Percentiles rank a stretch among this genome's conserved stretches.
Evolutionary conservation across 2,888 invertebrate genomes (phyloP).

Genomic region (Chromoteleia sp.): DNA sequence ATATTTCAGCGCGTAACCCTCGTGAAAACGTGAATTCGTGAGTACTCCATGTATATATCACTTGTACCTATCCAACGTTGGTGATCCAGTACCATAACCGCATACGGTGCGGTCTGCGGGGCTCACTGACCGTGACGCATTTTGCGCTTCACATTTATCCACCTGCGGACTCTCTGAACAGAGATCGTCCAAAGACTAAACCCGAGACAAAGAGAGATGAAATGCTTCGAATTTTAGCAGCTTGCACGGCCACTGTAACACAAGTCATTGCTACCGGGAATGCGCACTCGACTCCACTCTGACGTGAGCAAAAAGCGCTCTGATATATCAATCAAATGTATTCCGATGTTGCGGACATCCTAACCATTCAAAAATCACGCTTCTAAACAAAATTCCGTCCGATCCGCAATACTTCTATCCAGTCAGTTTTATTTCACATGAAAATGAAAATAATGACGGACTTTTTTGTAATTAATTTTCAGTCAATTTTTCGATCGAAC

Average conservation of each 20-base stretch:
- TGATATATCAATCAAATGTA: conserved; percentile 53
- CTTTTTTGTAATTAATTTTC: too few relatives aligned
- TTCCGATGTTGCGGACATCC: conserved; percentile 14
- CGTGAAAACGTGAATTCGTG: conserved; percentile 73
- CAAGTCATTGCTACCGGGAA: conserved; percentile 32
- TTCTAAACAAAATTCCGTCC: too few relatives aligned
- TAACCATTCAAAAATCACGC: conserved; percentile 15
- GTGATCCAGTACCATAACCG: conserved; percentile 81
- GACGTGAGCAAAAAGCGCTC: conserved; percentile 17
- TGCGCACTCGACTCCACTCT: conserved; percentile 23
- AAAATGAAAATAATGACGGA: too few relatives aligned
- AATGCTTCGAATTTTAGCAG: too few relatives aligned
- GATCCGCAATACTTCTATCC: too few relatives aligned
- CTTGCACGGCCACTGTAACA: conserved; percentile 17
- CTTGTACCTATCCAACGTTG: conserved; percentile 80
- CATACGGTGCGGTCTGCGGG: conserved; percentile 67
- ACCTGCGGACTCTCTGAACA: conserved; percentile 60
- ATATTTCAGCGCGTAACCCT: conserved; percentile 75
- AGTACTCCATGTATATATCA: conserved; percentile 73
- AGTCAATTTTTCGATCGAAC: too few relatives aligned
- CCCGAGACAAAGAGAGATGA: too few relatives aligned
- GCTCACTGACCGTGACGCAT: conserved; percentile 75
- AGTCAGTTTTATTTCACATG: too few relatives aligned
- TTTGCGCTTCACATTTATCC: conserved; percentile 73
- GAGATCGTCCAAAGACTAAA: too few relatives aligned